These are phyloP conservation scores for Fabriciana adippe DNA, from an alignment of 2,888 invertebrate species.

Conservation along the genomic window DNA sequence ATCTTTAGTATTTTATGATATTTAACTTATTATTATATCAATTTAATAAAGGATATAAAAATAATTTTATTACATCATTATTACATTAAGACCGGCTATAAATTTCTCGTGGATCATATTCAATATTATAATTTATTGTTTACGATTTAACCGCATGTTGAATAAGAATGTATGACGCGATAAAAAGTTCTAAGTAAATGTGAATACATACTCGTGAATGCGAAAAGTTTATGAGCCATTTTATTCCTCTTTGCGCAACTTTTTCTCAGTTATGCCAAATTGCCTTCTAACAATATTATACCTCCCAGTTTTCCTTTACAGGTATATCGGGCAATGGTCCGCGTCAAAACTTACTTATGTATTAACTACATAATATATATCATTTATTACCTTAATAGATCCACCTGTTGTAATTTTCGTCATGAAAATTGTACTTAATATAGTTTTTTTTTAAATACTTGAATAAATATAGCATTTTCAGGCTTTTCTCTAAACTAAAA, in stretches of 20 bases:
- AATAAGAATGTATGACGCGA: slow-evolving; percentile 34
- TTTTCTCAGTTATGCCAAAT: slow-evolving; percentile 7
- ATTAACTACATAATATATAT: background rate
- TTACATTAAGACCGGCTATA: too few relatives aligned
- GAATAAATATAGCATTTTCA: background rate
- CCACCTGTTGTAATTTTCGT: too few relatives aligned
- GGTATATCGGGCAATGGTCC: too few relatives aligned
- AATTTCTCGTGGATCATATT: slow-evolving; percentile 43
- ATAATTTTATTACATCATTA: too few relatives aligned
- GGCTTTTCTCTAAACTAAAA: slow-evolving; percentile 20
- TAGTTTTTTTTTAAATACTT: background rate
- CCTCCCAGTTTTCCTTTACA: background rate
- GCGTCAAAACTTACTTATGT: too few relatives aligned
- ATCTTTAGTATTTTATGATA: background rate
- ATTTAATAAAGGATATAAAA: too few relatives aligned
- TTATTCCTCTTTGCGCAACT: slow-evolving; percentile 18
- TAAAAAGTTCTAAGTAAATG: slow-evolving; percentile 34
- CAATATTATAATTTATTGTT: slow-evolving; percentile 52
- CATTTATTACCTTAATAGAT: background rate
- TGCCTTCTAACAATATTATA: slow-evolving; percentile 6
- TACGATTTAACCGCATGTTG: slow-evolving; percentile 46
- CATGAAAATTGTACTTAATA: too few relatives aligned
- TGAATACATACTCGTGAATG: slow-evolving; percentile 26
- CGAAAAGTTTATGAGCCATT: slow-evolving; percentile 24
- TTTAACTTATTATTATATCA: too few relatives aligned